Base-by-base conservation (phyloP, 2,113 vertebrate species). In the Gavia stellata region DNA sequence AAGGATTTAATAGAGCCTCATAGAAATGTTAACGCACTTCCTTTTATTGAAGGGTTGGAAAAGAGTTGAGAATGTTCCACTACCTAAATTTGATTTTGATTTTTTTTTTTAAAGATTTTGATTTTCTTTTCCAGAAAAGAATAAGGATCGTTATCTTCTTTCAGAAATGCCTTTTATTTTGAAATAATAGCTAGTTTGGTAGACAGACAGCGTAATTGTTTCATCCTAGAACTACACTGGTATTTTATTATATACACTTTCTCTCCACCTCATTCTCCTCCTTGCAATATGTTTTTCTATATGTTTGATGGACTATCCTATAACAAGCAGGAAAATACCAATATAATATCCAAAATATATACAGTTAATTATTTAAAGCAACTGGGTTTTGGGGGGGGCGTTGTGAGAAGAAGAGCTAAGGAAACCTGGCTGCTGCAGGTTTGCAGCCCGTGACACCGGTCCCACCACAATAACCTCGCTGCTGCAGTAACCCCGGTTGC, bases 91-190 rank as follows among this genome's bases (percentile, higher is more conserved):
- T 12, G 2, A n/a, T 53, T 86, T 61, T 68, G 7, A 38, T 47
- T 62, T 79, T 36, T 17, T 42, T 15, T 14, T 73, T 19, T 4
- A 2, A 25, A n/a, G n/a, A 4, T 8, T 15, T 24, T 4, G 0
- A 1, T 47, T 36, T 12, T 45, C 10, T 36, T 70, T 55, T 17
- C 17, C 20, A 17, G 9, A 26, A 52, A 70, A 80, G 7, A 38
- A 14, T 28, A 67, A 74, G 42, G 10, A n/a, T 65, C 14, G 3
- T 1, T 34, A 9, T 26, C 8, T 71, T 53, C 23, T 53, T 59
- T 65, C 70, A 89, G 61, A 79, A 89, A 56, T 42, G 33, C 19
- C 40, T 80, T 61, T 56, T 61, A 44, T 71, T 68, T 38, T 24
- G 34, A 67, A 85, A 23, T 38, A 36, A 28, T 14, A 62, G 12